Evolutionary conservation across 2,888 invertebrate genomes (phyloP).

Genomic region (Tethea ocularis): DNA sequence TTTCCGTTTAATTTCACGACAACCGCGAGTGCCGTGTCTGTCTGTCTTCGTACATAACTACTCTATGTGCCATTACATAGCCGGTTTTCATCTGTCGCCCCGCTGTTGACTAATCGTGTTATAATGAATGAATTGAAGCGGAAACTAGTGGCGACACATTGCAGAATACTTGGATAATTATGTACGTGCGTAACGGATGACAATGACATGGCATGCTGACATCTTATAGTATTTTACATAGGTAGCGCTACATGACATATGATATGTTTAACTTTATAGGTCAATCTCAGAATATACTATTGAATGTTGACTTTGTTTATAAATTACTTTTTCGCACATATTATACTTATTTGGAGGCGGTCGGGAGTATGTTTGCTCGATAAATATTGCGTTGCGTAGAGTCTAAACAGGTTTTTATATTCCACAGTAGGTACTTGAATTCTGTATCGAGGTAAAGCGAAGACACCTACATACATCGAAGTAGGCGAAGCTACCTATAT

Average conservation of each 20-base stretch:
- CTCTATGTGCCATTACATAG: conserved; percentile 5
- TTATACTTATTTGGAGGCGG: neutral
- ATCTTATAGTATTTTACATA: conserved; percentile 1
- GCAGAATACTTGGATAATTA: conserved; percentile 24
- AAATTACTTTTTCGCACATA: neutral
- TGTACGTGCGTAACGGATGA: conserved; percentile 22
- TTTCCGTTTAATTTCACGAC: conserved; percentile 76
- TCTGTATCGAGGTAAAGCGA: no score
- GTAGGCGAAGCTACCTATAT: no score
- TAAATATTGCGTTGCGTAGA: neutral
- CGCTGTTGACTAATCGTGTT: conserved; percentile 43
- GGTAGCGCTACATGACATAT: neutral
- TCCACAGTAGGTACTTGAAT: no score
- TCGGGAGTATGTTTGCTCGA: no score
- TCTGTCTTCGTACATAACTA: conserved; percentile 20
- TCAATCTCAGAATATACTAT: conserved; percentile 1
- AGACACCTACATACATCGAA: no score
- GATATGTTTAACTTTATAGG: neutral
- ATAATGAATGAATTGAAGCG: conserved; percentile 41
- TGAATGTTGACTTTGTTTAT: neutral
- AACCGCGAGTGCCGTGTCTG: conserved; percentile 41
- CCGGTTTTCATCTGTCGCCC: conserved; percentile 19
- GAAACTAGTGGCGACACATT: conserved; percentile 29
- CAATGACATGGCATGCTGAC: conserved; percentile 23
- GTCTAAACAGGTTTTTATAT: no score